Base-by-base conservation (phyloP, 2,888 invertebrate species). In the Octodonta nipae region DNA sequence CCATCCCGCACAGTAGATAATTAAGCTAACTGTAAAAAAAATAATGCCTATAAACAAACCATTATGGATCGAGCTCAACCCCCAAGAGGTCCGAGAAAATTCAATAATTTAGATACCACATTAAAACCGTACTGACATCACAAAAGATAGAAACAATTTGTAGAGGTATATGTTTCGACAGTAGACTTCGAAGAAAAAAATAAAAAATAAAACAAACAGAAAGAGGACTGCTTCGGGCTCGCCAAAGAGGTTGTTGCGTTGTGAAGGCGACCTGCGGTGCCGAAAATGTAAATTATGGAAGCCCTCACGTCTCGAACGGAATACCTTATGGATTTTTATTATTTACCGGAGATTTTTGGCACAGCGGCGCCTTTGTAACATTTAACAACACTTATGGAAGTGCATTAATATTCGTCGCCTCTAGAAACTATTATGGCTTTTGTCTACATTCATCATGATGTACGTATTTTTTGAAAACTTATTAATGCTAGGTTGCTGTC, bases 201-300 rank as follows among this genome's bases (percentile, higher is more conserved):
- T n/a, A n/a, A n/a, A n/a, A n/a, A n/a, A n/a, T n/a, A n/a, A n/a
- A n/a, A 28, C 14, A 28, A 28, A 14, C 7, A 15, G 13, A 6
- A 10, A 3, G 28, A 28, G 15, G 15, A 16, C 13, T 14, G 14
- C 28, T 5, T 8, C 14, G 28, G 7, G 8, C 28, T 25, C 12
- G 25, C 24, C 13, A 8, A 12, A 12, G 8, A 36, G 37, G 27
- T n/a, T n/a, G 38, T 38, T 39, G 48, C 45, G 45, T 49, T 47
- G 45, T 47, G 51, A 52, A 49, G 52, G 44, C 51, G 37, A 43
- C 54, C 53, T 43, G 47, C 48, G 34, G 54, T 36, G 52, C 35
- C 44, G 38, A 51, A 52, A 54, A 54, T 54, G 53, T 54, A 53
- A 53, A 54, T 53, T 51, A 51, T 37, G 37, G 38, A 40, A 43